A percentile compares a stretch with the other conserved stretches of the same genome.
Conservation (phyloP, 2,797 vertebrate species). For the Diglossa cyanea region DNA sequence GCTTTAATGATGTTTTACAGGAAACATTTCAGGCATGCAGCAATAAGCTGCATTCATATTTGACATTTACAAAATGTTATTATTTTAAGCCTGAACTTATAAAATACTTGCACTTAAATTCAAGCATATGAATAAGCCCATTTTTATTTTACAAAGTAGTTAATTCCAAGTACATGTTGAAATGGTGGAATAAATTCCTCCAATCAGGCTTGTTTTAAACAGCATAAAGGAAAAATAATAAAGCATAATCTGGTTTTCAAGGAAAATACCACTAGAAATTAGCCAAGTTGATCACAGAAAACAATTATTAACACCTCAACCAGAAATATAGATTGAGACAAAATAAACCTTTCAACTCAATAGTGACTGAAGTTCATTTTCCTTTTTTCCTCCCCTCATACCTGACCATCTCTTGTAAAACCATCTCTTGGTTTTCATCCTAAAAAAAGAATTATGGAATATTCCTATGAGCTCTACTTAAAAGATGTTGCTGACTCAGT, state of each 20-base stretch:
- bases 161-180: not conserved
- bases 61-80: conserved; percentile 72
- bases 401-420: not conserved
- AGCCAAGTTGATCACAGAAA: not conserved
- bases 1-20: conserved; percentile 72
- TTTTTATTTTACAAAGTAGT: not conserved
- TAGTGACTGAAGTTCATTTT: not conserved
- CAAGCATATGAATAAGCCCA: not conserved
- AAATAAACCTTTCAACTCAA: not conserved
- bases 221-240: not conserved
- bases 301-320: not conserved
- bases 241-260: not conserved
- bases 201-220: not conserved
- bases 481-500: not conserved
- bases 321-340: not conserved
- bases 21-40: conserved; percentile 74
- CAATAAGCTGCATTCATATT: conserved; percentile 67
- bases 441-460: not conserved
- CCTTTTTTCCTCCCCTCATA: not conserved
- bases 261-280: not conserved
- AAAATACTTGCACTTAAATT: conserved; percentile 21
- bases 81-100: conserved; percentile 47
- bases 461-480: not conserved
- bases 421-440: not conserved
- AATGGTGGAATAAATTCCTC: not conserved